phyloP scores from a whole-genome alignment of 30 jellyfish, hydroid and myxozoan genomes.

The Aurelia aurita region DNA sequence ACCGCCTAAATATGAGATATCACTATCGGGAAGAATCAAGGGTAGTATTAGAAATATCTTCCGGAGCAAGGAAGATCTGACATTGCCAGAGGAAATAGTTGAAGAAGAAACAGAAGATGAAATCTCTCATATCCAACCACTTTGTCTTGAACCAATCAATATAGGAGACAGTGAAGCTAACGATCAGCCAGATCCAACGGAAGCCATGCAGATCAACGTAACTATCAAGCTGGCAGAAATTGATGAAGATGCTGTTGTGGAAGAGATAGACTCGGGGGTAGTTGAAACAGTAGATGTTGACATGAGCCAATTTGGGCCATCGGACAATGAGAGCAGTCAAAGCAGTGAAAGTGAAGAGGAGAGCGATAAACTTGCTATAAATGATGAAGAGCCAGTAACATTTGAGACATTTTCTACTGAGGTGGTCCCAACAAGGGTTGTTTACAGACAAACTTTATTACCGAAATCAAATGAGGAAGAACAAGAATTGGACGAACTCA shows the following conservation, averaged over 20 bases:
- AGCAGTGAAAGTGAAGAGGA: background rate
- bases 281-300: conserved; percentile 5
- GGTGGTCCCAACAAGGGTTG: background rate
- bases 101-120: background rate
- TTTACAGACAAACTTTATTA: background rate
- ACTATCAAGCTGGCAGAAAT: no score
- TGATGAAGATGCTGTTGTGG: conserved; percentile 1
- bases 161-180: background rate
- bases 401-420: conserved; percentile 12
- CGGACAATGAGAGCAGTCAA: background rate
- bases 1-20: background rate
- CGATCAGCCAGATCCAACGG: no score
- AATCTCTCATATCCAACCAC: background rate
- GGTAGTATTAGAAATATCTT: background rate
- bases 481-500: background rate
- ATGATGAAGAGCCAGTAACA: background rate
- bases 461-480: background rate
- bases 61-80: background rate
- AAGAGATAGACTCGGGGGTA: background rate
- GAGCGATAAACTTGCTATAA: background rate
- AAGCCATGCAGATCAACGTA: no score
- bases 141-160: background rate
- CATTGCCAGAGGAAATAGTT: background rate
- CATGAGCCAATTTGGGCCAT: background rate
- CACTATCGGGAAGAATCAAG: background rate